Percentiles rank a stretch among this genome's conserved stretches.
These are phyloP conservation scores for Thereva unica DNA, from an alignment of 2,888 invertebrate species.

Conservation along the genomic window DNA sequence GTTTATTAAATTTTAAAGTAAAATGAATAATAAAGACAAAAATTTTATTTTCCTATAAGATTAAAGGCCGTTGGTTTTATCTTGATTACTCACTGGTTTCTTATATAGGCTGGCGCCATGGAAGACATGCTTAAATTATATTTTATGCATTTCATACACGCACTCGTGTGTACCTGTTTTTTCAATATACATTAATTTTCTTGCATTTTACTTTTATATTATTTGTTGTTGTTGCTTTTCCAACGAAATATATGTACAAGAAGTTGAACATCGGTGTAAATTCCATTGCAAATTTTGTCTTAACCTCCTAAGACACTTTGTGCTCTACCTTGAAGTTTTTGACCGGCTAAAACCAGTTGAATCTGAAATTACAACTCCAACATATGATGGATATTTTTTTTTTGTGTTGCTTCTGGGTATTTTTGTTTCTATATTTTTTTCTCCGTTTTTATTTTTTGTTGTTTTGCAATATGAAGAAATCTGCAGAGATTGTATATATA, in stretches of 20 bases:
- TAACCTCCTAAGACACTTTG: slow-evolving; percentile 35
- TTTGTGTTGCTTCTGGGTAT: too few relatives aligned
- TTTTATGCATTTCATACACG: slow-evolving; percentile 10
- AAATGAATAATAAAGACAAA: too few relatives aligned
- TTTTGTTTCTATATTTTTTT: too few relatives aligned
- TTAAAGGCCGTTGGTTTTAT: too few relatives aligned
- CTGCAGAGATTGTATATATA: too few relatives aligned
- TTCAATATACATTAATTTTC: background rate
- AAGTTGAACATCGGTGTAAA: slow-evolving; percentile 25
- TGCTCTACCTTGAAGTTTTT: slow-evolving; percentile 35
- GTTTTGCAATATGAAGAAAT: too few relatives aligned
- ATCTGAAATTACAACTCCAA: slow-evolving; percentile 16
- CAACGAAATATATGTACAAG: slow-evolving; percentile 4
- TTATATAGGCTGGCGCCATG: slow-evolving; percentile 17
- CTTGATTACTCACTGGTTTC: too few relatives aligned
- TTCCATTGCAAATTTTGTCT: slow-evolving; percentile 31
- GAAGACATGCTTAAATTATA: slow-evolving; percentile 12
- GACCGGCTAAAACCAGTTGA: slow-evolving; percentile 34
- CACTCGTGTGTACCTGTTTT: background rate
- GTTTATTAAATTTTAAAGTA: too few relatives aligned
- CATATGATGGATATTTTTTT: too few relatives aligned
- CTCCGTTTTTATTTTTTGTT: too few relatives aligned
- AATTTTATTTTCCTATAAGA: too few relatives aligned
- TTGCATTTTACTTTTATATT: slow-evolving; percentile 6
- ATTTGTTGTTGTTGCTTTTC: background rate